These are phyloP conservation scores for Lethenteron camtschaticum DNA, from an alignment of 2,113 vertebrate species.

Conservation along the genomic window DNA sequence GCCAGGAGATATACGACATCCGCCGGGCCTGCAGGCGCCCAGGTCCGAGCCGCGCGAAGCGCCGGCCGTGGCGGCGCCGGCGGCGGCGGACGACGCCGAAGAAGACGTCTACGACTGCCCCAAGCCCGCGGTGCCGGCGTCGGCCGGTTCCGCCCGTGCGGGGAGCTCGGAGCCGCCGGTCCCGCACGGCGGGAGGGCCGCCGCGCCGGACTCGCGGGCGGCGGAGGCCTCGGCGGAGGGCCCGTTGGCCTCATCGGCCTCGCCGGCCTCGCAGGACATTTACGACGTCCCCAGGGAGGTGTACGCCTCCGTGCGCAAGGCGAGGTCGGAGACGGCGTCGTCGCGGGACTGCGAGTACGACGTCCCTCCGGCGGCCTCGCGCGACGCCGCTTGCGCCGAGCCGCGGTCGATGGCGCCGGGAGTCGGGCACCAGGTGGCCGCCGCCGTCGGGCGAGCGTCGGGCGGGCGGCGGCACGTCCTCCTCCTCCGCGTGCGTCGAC, in stretches of 20 bases:
- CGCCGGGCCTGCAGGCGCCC: constrained; percentile 6
- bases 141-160: too few relatives aligned
- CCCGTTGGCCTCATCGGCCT: too few relatives aligned
- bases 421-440: constrained; percentile 6
- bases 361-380: constrained; percentile 15
- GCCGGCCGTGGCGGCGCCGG: not conserved
- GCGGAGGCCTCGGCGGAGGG: too few relatives aligned
- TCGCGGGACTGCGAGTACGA: constrained; percentile 6
- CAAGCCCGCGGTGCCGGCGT: too few relatives aligned
- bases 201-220: too few relatives aligned
- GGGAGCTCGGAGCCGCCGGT: too few relatives aligned
- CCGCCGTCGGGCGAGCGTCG: constrained; percentile 6
- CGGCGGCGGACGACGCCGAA: constrained; percentile 12
- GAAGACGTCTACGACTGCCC: constrained; percentile 14
- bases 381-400: too few relatives aligned
- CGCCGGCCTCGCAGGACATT: too few relatives aligned
- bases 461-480: constrained; percentile 5
- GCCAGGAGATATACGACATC: not conserved
- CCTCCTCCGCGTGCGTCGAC: constrained; percentile 9
- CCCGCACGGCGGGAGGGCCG: too few relatives aligned
- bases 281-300: too few relatives aligned
- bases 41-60: not conserved
- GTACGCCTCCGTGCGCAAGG: too few relatives aligned
- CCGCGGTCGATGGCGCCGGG: not conserved
- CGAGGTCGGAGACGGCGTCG: too few relatives aligned